Evolutionary conservation across 1,140 invertebrate species (phyloP).

Genomic region (Drosophila rufa): DNA sequence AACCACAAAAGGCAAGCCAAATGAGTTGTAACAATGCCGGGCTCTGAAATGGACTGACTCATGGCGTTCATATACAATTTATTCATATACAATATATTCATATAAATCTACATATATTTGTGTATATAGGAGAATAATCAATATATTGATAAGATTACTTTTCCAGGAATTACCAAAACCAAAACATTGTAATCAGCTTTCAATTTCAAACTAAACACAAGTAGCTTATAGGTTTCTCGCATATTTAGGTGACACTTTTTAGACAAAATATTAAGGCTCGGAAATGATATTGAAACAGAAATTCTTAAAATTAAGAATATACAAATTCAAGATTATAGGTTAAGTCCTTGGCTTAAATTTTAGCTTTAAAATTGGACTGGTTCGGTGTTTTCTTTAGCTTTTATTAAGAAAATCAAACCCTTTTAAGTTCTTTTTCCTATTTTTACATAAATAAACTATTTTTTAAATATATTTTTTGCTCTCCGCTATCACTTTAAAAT

Average conservation of each 20-base stretch:
- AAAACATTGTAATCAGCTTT: constrained; percentile 6
- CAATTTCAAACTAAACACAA: background rate
- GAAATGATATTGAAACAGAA: background rate
- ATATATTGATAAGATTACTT: constrained; percentile 17
- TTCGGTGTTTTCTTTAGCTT: no score
- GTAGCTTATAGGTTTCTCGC: background rate
- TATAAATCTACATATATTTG: no score
- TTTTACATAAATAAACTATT: constrained; percentile 1
- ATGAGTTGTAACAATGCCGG: constrained; percentile 31
- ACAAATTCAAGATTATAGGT: no score
- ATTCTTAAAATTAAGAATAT: background rate
- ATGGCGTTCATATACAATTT: background rate
- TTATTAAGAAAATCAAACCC: no score
- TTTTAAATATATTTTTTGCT: background rate
- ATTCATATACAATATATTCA: no score
- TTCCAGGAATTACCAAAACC: background rate
- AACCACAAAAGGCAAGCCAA: constrained; percentile 56
- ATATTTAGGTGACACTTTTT: background rate
- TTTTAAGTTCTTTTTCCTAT: background rate
- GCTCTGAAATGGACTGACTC: constrained; percentile 26
- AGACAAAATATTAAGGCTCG: background rate
- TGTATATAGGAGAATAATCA: background rate
- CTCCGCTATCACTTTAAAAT: background rate
- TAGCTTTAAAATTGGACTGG: no score
- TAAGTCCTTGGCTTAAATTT: no score